phyloP scores from a whole-genome alignment of 2,113 vertebrate species.

The Otocyon megalotis region DNA sequence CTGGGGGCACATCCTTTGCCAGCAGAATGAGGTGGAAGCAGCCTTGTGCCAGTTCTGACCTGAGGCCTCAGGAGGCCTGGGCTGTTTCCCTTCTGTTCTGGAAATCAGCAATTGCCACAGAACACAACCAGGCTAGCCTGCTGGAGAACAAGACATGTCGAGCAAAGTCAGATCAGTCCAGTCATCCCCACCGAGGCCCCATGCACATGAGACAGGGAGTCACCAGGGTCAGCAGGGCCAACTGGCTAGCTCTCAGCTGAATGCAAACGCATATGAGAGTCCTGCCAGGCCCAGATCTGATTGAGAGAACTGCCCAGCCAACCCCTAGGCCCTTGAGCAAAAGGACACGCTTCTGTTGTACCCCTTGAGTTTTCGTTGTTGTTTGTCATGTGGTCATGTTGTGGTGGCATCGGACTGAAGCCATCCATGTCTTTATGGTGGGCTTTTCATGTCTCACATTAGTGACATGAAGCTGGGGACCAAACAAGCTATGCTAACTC shows the following conservation, averaged over 20 bases:
- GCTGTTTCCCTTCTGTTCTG: neutral
- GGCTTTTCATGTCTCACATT: neutral
- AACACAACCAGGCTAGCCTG: neutral
- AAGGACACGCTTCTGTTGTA: neutral
- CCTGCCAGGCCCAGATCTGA: neutral
- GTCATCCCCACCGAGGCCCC: fast-evolving
- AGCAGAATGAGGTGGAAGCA: neutral
- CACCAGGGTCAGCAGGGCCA: neutral
- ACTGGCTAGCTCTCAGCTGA: neutral
- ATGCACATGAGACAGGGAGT: fast-evolving
- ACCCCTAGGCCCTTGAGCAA: neutral
- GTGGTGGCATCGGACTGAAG: neutral
- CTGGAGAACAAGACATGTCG: fast-evolving
- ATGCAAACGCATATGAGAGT: neutral
- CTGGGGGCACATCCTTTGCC: neutral
- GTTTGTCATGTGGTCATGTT: fast-evolving
- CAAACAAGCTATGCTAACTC: no score
- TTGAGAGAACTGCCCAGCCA: neutral
- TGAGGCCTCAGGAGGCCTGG: neutral
- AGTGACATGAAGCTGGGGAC: no score
- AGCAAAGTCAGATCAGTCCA: neutral
- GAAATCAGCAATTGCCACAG: neutral
- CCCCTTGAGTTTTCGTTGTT: fast-evolving
- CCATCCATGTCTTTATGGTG: neutral
- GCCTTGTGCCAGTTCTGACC: fast-evolving